Conservation (phyloP, 2,888 invertebrate genomes). For the Ophioninae sp. region DNA sequence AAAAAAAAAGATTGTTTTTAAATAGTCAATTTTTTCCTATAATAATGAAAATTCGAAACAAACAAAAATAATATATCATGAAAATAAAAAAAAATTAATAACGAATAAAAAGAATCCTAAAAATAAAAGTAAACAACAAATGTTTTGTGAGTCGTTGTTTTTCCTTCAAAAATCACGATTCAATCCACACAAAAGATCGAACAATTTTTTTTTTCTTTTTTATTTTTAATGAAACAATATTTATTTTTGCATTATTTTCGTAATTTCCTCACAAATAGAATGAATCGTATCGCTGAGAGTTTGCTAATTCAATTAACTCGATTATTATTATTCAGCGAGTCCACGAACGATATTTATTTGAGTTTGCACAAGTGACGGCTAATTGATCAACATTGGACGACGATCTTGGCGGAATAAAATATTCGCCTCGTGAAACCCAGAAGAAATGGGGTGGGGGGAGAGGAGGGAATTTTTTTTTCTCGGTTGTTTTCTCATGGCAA, state of each 20-base stretch:
- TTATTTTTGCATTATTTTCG: neutral
- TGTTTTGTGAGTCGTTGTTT: too few relatives aligned
- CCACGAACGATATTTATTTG: neutral
- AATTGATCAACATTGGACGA: slow-evolving; percentile 45
- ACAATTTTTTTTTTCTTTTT: neutral
- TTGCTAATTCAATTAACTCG: neutral
- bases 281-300: neutral
- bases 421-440: neutral
- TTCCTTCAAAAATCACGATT: neutral
- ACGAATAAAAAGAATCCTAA: too few relatives aligned
- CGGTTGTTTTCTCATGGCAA: slow-evolving; percentile 48
- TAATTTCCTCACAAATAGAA: neutral
- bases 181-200: neutral
- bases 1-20: neutral
- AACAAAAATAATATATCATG: neutral
- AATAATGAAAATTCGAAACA: neutral
- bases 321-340: slow-evolving; percentile 5
- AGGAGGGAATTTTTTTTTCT: slow-evolving; percentile 12
- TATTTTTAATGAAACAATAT: neutral
- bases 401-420: slow-evolving; percentile 16
- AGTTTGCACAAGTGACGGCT: slow-evolving; percentile 27
- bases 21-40: neutral
- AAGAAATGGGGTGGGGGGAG: neutral
- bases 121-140: too few relatives aligned
- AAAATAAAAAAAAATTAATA: neutral